Percentiles rank a stretch among this genome's conserved stretches.
Conservation (phyloP, 92 coral and sea anemone genomes). For the Porites rus region DNA sequence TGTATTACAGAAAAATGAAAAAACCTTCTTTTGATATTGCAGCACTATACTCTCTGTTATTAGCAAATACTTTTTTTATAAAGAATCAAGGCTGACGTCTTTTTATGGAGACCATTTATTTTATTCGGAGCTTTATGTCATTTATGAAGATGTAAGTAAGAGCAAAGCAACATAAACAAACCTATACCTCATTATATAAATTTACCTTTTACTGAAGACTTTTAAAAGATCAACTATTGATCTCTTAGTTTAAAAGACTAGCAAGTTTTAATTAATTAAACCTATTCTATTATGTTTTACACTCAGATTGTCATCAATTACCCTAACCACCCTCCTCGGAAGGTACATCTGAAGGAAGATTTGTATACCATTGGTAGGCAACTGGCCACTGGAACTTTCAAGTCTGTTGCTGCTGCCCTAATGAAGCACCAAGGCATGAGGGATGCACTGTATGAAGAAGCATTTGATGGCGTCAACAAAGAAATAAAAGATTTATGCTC, state of each 20-base stretch:
- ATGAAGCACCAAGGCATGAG: slow-evolving; percentile 2
- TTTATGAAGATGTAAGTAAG: too few species aligned
- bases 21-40: too few species aligned
- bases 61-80: too few species aligned
- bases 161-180: too few species aligned
- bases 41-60: too few species aligned
- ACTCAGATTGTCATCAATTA: slow-evolving; percentile 20
- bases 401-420: slow-evolving; percentile 27
- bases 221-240: neutral
- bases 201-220: too few species aligned
- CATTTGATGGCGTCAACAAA: neutral
- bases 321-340: slow-evolving; percentile 24
- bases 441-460: slow-evolving; percentile 35
- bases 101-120: too few species aligned
- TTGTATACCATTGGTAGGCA: slow-evolving; percentile 36
- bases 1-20: too few species aligned
- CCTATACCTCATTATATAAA: too few species aligned
- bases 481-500: slow-evolving; percentile 34
- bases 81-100: too few species aligned
- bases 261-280: neutral
- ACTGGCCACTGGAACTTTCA: slow-evolving; percentile 31
- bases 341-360: slow-evolving; percentile 17
- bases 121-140: too few species aligned
- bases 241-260: neutral
- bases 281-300: neutral